phyloP scores from a whole-genome alignment of 2,113 vertebrate species.

The Leptodactylus fuscus region DNA sequence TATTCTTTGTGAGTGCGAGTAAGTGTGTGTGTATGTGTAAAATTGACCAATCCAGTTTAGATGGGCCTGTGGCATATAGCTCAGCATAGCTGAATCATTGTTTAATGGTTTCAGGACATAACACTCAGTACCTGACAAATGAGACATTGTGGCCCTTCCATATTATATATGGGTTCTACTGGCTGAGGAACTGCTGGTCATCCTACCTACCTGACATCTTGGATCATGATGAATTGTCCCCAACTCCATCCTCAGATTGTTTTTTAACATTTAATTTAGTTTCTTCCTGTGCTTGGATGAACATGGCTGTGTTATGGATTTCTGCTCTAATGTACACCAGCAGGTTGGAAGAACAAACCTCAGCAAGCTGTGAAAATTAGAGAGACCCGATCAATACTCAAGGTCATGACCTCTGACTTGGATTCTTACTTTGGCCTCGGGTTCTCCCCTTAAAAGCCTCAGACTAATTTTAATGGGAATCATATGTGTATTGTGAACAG shows the following conservation, averaged over 20 bases:
- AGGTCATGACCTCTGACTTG: constrained; percentile 86
- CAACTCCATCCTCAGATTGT: constrained; percentile 95
- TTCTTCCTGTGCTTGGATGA: constrained; percentile 99
- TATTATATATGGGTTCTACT: constrained; percentile 78
- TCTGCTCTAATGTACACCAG: constrained; percentile 98
- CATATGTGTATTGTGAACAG: constrained; percentile 69
- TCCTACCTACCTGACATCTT: constrained; percentile 86
- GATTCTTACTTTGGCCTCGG: constrained; percentile 78
- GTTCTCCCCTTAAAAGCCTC: constrained; percentile 76
- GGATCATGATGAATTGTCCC: constrained; percentile 98
- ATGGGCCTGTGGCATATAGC: constrained; percentile 67
- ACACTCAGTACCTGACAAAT: constrained; percentile 78
- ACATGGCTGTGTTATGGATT: constrained; percentile 97
- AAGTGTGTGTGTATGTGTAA: neutral
- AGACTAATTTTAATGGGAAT: constrained; percentile 71
- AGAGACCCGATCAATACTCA: constrained; percentile 96
- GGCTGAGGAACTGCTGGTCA: constrained; percentile 80
- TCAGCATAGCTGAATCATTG: constrained; percentile 80
- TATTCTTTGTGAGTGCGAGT: neutral
- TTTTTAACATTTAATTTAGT: constrained; percentile 99
- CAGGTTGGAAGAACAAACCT: constrained; percentile 89
- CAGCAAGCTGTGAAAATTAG: constrained; percentile 96
- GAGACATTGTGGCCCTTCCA: constrained; percentile 75
- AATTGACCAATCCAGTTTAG: neutral
- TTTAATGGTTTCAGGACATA: constrained; percentile 78